Percentiles rank a stretch among this genome's conserved stretches.
phyloP scores from a whole-genome alignment of 2,797 vertebrate genomes.

The Thaleichthys pacificus region DNA sequence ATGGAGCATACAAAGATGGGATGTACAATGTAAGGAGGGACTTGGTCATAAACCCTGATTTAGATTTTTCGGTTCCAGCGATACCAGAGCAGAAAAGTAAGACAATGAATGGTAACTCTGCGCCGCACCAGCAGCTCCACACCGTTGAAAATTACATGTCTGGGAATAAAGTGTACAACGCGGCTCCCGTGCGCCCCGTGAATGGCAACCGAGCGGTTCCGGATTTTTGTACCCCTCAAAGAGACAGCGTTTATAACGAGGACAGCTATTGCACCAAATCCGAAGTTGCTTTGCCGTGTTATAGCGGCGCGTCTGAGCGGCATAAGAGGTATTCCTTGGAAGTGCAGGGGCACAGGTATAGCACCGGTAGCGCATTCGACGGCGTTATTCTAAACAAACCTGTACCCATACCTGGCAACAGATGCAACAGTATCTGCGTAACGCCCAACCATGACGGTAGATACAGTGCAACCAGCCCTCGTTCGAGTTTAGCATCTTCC shows the following conservation, averaged over 20 bases:
- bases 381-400: constrained; percentile 76
- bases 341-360: constrained; percentile 81
- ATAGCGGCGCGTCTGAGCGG: constrained; percentile 79
- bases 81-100: constrained; percentile 69
- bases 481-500: constrained; percentile 79
- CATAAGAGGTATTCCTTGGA: constrained; percentile 82
- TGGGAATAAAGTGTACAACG: constrained; percentile 77
- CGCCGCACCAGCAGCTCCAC: constrained; percentile 75
- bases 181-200: constrained; percentile 75
- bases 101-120: constrained; percentile 75
- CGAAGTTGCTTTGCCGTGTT: constrained; percentile 88
- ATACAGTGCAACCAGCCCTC: constrained; percentile 72
- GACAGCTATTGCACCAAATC: constrained; percentile 82
- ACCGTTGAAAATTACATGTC: constrained; percentile 76
- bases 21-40: constrained; percentile 70
- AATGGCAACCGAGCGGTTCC: constrained; percentile 71
- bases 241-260: constrained; percentile 70
- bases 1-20: constrained; percentile 72
- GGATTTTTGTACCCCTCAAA: constrained; percentile 78
- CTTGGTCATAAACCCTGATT: constrained; percentile 71
- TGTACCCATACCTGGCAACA: constrained; percentile 68
- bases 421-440: constrained; percentile 74
- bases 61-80: constrained; percentile 68
- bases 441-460: constrained; percentile 71
- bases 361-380: constrained; percentile 81